Conservation (phyloP, 2,797 vertebrate genomes). For the Eidolon dupreanum region DNA sequence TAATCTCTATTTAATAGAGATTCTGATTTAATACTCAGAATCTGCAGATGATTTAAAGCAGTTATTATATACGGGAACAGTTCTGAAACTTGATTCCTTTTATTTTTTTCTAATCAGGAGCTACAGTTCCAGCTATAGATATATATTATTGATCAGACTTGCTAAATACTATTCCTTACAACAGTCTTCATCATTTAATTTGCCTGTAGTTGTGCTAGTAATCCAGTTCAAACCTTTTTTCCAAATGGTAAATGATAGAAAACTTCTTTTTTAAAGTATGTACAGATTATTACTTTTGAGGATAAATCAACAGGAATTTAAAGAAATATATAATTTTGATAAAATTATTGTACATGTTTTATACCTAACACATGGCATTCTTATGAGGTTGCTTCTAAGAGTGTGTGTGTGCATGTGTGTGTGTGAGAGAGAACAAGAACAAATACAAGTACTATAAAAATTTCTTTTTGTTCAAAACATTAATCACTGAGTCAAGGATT, state of each 20-base stretch:
- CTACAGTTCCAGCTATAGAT: neutral
- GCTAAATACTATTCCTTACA: constrained; percentile 30
- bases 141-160: constrained; percentile 19
- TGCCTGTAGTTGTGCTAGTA: constrained; percentile 38
- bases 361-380: neutral
- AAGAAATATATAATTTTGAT: constrained; percentile 15
- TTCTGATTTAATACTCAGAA: constrained; percentile 45
- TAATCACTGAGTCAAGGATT: constrained; percentile 2
- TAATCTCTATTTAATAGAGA: neutral
- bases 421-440: neutral
- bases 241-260: constrained; percentile 23
- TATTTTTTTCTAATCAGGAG: constrained; percentile 46
- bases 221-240: constrained; percentile 34
- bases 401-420: neutral
- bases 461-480: constrained; percentile 10
- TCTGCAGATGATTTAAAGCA: constrained; percentile 54
- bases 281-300: constrained; percentile 7
- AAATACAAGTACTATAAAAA: constrained; percentile 39
- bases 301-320: constrained; percentile 23
- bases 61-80: constrained; percentile 18
- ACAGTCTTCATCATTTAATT: constrained; percentile 56
- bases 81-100: constrained; percentile 59
- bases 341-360: constrained; percentile 28
- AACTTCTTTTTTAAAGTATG: neutral
- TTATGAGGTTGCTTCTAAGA: neutral